A percentile compares a stretch with the other conserved stretches of the same genome.
These are phyloP conservation scores for Pao palembangensis DNA, from an alignment of 2,113 vertebrate species.

Conservation along the genomic window DNA sequence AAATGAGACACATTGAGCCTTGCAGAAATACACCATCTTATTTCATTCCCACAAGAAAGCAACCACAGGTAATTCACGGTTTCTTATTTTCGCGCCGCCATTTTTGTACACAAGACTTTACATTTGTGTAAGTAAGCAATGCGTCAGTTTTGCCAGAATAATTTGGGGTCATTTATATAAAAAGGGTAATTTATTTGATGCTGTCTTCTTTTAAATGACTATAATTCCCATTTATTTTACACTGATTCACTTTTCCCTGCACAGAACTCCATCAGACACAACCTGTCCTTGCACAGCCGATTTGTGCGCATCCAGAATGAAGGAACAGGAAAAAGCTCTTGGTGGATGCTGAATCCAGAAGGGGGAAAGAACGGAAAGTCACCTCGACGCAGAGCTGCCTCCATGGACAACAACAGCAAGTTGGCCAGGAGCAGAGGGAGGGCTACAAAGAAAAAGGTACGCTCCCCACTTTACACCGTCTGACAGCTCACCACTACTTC, in stretches of 20 bases:
- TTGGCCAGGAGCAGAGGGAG: conserved; percentile 91
- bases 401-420: conserved; percentile 99
- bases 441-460: conserved; percentile 92
- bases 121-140: background rate
- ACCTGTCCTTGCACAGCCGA: conserved; percentile 94
- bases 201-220: background rate
- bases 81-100: background rate
- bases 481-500: background rate
- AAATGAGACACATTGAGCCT: conserved; percentile 12
- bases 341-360: conserved; percentile 99
- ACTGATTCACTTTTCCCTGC: conserved; percentile 11
- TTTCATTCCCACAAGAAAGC: conserved; percentile 1
- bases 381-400: conserved; percentile 88
- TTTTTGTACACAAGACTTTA: background rate
- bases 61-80: background rate
- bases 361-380: conserved; percentile 95
- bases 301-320: conserved; percentile 97
- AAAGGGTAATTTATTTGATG: background rate
- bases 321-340: conserved; percentile 97
- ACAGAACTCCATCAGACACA: conserved; percentile 99
- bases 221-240: background rate
- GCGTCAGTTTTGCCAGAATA: background rate
- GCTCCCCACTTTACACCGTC: too few species aligned
- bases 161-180: background rate
- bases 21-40: background rate